Base-by-base conservation (phyloP, 2,797 vertebrate genomes). In the Halcyon smyrnensis region DNA sequence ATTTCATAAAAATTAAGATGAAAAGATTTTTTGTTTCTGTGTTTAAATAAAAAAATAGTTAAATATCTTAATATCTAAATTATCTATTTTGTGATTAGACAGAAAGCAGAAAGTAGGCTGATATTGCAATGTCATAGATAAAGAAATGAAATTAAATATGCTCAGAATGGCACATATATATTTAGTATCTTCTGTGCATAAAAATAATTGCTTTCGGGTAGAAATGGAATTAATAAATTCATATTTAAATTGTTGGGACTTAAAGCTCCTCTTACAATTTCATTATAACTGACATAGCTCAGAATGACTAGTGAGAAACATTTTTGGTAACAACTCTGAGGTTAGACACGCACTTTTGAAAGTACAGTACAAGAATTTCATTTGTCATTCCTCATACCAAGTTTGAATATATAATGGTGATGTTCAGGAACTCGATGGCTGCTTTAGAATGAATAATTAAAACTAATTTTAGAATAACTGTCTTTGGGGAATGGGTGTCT, bases 401-500 rank as follows among this genome's bases (percentile, higher is more conserved):
- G 54, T 91, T 65, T 96, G 54, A 94, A 96, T 95, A 96, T 83
- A 94, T 93, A 89, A 97, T 95, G 45, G 62, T 12, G 88, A 48
- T 54, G 46, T 84, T 95, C 90, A 91, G 89, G 65, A 95, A 93
- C 63, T 64, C 56, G 48, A 90, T 78, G 60, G 46, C 84, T 93
- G 48, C 62, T 82, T 95, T 70, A 62, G 59, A 86, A 96, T 96
- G 57, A 97, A 97, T 94, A 95, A 97, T 97, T 97, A 95, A 97
- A 97, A 53, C n/a, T 84, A 20, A 60, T 90, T 96, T 95, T 69
- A 95, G 95, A 96, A 94, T 92, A 96, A 74, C 82, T 71, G 25
- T 96, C 95, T 96, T 71, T 82, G 46, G 78, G 77, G 87, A 96
- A 81, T 91, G 78, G 83, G 83, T 84, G 57, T 85, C 86, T 93